Evolutionary conservation across 2,888 invertebrate genomes (phyloP).

Genomic region (Melanchra persicariae): DNA sequence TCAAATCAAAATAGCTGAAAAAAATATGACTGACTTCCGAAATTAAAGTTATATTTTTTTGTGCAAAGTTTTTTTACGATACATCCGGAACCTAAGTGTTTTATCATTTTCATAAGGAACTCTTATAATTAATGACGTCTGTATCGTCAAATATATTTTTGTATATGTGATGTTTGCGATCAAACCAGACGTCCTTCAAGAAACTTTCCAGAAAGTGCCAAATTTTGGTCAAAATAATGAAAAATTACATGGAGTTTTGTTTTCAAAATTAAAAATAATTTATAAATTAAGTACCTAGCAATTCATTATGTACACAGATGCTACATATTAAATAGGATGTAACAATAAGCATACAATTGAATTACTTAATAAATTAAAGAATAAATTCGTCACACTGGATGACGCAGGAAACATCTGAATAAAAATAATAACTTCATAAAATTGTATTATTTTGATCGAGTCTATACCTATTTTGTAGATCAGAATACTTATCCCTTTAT

Average conservation of each 20-base stretch:
- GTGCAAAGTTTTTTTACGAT: background rate
- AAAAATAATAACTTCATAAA: background rate
- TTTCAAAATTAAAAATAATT: background rate
- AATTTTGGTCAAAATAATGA: background rate
- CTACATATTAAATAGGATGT: background rate
- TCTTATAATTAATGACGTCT: background rate
- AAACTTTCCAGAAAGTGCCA: background rate
- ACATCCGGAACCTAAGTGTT: background rate
- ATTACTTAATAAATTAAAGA: background rate
- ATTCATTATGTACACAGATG: background rate
- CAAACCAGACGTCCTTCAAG: background rate
- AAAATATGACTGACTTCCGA: too few species aligned
- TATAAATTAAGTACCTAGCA: background rate
- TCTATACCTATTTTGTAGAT: too few species aligned
- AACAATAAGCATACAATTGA: background rate
- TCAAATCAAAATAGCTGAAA: too few species aligned
- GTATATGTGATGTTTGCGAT: background rate
- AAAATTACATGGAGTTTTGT: background rate
- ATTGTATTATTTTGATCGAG: background rate
- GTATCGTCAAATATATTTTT: background rate
- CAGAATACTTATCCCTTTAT: too few species aligned
- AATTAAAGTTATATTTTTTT: too few species aligned
- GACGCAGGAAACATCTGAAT: too few species aligned
- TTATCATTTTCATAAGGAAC: background rate
- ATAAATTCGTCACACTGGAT: background rate